A percentile compares a stretch with the other conserved stretches of the same genome.
phyloP scores from a whole-genome alignment of 2,113 vertebrate genomes.

The Oryzias curvinotus region DNA sequence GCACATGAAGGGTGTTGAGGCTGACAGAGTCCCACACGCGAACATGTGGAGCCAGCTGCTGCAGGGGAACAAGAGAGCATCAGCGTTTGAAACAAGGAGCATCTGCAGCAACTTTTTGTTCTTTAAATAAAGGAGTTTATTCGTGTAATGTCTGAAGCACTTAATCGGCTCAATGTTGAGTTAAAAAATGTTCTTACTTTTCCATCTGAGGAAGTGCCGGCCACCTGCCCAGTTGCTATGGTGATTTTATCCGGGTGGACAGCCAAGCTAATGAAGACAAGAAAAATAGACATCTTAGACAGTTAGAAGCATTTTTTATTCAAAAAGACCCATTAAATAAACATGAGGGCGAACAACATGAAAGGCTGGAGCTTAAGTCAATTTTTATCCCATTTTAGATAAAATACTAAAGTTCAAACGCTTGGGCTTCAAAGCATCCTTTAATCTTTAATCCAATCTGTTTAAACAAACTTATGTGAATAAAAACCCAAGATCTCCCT shows the following conservation, averaged over 20 bases:
- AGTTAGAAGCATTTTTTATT: conserved; percentile 39
- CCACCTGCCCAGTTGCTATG: conserved; percentile 97
- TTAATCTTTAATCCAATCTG: conserved; percentile 22
- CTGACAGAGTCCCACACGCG: conserved; percentile 98
- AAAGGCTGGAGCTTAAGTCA: conserved; percentile 35
- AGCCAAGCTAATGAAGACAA: conserved; percentile 82
- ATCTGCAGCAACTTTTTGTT: too few relatives aligned
- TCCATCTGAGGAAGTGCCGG: conserved; percentile 95
- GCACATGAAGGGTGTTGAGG: conserved; percentile 93
- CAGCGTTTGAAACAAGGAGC: not conserved
- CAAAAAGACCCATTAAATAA: conserved; percentile 43
- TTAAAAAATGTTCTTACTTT: conserved; percentile 82
- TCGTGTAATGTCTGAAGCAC: too few relatives aligned
- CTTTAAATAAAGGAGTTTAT: not conserved
- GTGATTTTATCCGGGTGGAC: conserved; percentile 98
- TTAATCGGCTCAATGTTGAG: not conserved
- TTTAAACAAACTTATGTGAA: conserved; percentile 9
- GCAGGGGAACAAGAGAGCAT: conserved; percentile 24
- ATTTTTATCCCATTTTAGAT: conserved; percentile 8
- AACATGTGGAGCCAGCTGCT: conserved; percentile 94
- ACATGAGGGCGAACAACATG: conserved; percentile 43
- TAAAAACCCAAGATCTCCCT: too few relatives aligned
- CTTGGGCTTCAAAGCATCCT: conserved; percentile 26
- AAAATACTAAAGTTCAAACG: conserved; percentile 18
- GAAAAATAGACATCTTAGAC: conserved; percentile 35